phyloP scores from a whole-genome alignment of 2,113 vertebrate genomes.

The Archilochus colubris region DNA sequence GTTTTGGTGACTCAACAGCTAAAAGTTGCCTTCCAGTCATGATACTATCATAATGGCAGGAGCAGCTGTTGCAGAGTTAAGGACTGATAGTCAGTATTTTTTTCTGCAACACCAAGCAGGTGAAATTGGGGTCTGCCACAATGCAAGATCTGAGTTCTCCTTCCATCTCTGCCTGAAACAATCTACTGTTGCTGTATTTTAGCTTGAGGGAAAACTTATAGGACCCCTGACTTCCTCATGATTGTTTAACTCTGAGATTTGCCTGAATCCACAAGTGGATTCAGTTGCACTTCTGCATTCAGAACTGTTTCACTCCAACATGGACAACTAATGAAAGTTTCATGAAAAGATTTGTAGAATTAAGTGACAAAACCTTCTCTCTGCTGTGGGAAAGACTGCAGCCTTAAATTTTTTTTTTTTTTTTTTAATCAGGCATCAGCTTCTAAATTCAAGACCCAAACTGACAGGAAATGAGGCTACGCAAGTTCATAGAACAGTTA shows the following conservation, averaged over 20 bases:
- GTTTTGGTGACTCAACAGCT: not conserved
- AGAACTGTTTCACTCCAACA: not conserved
- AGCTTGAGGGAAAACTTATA: not conserved
- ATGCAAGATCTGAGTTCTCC: not conserved
- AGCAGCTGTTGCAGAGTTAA: not conserved
- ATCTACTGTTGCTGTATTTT: not conserved
- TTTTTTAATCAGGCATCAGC: not conserved
- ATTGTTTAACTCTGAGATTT: not conserved
- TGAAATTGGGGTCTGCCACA: not conserved
- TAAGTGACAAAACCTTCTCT: not conserved
- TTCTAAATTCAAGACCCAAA: not conserved
- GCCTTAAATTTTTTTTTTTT: not conserved
- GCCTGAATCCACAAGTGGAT: not conserved
- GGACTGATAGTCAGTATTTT: not conserved
- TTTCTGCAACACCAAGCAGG: not conserved
- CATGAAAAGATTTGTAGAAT: not conserved
- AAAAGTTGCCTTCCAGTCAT: not conserved
- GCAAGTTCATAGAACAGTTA: accelerated
- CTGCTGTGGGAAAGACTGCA: not conserved
- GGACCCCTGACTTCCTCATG: not conserved
- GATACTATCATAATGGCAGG: not conserved
- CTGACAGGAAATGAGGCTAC: not conserved
- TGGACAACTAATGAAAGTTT: not conserved
- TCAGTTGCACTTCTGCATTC: no score
- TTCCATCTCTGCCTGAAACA: not conserved